Evolutionary conservation across 2,888 invertebrate genomes (phyloP).

Genomic region (Piscicola geometra): DNA sequence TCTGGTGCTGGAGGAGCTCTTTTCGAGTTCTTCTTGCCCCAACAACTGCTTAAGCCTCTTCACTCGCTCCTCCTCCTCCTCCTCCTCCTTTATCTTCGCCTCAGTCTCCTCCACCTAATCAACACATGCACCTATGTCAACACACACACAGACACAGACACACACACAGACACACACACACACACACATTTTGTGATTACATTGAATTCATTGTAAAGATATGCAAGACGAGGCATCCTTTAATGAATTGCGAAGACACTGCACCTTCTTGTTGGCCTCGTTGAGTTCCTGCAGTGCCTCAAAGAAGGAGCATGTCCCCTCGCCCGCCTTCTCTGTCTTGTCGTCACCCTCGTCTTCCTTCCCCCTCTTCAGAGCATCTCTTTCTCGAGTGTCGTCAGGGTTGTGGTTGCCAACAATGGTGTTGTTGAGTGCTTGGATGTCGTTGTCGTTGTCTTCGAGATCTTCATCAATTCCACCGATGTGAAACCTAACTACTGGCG

Average conservation of each 20-base stretch:
- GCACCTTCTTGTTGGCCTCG: slow-evolving; percentile 13
- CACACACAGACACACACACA: not conserved
- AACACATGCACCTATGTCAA: not conserved
- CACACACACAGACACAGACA: not conserved
- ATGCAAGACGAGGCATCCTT: not conserved
- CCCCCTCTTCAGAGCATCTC: no score
- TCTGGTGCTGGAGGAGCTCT: not conserved
- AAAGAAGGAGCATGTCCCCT: not conserved
- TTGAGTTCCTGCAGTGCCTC: not conserved
- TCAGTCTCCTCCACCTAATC: not conserved
- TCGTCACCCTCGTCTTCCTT: not conserved
- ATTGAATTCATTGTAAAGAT: not conserved
- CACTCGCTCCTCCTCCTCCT: slow-evolving; percentile 7
- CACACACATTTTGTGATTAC: not conserved
- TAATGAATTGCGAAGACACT: not conserved
- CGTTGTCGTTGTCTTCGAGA: not conserved
- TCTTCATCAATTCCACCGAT: not conserved
- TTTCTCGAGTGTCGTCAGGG: not conserved
- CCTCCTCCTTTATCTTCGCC: not conserved
- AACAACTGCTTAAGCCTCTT: slow-evolving; percentile 1
- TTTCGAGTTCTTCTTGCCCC: not conserved
- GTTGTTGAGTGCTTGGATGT: not conserved
- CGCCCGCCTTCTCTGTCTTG: not conserved
- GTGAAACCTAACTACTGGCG: not conserved
- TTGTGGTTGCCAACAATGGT: not conserved